A percentile compares a stretch with the other conserved stretches of the same genome.
phyloP scores from a whole-genome alignment of 2,113 vertebrate genomes.

The Gymnorhina tibicen region DNA sequence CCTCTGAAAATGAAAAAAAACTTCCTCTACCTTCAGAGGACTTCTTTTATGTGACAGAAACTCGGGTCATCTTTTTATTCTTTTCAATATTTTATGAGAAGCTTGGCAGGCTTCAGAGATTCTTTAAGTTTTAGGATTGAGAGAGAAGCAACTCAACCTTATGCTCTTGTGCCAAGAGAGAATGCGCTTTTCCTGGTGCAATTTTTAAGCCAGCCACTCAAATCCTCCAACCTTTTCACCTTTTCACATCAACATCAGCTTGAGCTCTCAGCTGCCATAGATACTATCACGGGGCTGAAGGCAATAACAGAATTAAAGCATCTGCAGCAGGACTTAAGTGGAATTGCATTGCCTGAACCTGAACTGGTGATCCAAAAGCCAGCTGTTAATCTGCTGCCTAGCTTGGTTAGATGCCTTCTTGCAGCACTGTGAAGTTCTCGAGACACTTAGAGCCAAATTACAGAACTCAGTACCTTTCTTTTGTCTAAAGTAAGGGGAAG shows the following conservation, averaged over 20 bases:
- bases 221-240: constrained; percentile 29
- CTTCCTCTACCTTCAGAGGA: background rate
- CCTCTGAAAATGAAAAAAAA: background rate
- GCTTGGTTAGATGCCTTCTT: background rate
- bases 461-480: background rate
- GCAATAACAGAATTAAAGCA: background rate
- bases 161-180: background rate
- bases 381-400: background rate
- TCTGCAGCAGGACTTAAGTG: background rate
- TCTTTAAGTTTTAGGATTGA: background rate
- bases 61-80: constrained; percentile 16
- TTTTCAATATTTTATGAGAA: constrained; percentile 17
- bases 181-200: background rate
- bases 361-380: background rate
- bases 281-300: background rate
- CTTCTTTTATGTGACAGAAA: constrained; percentile 10
- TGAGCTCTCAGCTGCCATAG: background rate
- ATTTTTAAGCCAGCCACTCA: background rate
- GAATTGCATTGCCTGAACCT: background rate
- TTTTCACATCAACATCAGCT: background rate
- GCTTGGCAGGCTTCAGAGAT: constrained; percentile 9
- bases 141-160: background rate
- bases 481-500: background rate
- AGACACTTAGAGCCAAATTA: background rate
- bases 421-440: background rate